Base-by-base conservation (phyloP, 37 sponge, comb jelly and placozoan species). In the Halisarca cf. caerulea region DNA sequence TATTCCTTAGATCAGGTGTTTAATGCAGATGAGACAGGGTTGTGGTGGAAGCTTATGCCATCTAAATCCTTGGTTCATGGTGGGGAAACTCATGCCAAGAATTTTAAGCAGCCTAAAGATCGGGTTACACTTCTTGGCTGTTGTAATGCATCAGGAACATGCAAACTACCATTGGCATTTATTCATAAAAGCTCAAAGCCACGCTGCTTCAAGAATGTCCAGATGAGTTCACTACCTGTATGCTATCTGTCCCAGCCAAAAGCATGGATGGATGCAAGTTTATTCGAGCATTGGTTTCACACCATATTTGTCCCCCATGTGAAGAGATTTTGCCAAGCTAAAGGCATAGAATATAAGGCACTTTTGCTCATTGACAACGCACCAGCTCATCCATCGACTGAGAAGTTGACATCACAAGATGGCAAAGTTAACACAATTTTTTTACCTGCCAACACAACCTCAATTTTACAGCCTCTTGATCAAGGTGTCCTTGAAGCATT, bases 1-100 rank as follows among this genome's bases (percentile, higher is more conserved):
- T 66, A 81, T 39, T 66, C 87, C 18, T 44, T 51, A 5, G 87
- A 86, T 35, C 87, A 86, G 30, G 59, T 86, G 3, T 86, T 64
- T 70, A 86, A 86, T 62, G 81, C 74, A 14, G 87, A 86, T 30
- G 82, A 86, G 27, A 86, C 87, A n/a, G 81, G 87, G 45, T 36
- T 86, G 36, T 86, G 74, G 82, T 86, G 82, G 73, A 37, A 60
- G 25, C 25, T 83, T 28, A 80, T 51, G 33, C 87, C 87, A 25
- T 80, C 81, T 28, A 43, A 28, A 32, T 81, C 87, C 35, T 62
- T 82, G 37, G 38, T 40, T 43, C 40, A 81, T 53, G 40, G 62
- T 79, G 84, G 86, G 33, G 72, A 24, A 83, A 81, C 23, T 64
- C 66, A 23, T n/a, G 66, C 66, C 28, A 27, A 55, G 25, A 81